Percentiles rank a stretch among this genome's conserved stretches.
Evolutionary conservation across 2,797 vertebrate genomes (phyloP).

Genomic region (Bryconaethiops microstoma): DNA sequence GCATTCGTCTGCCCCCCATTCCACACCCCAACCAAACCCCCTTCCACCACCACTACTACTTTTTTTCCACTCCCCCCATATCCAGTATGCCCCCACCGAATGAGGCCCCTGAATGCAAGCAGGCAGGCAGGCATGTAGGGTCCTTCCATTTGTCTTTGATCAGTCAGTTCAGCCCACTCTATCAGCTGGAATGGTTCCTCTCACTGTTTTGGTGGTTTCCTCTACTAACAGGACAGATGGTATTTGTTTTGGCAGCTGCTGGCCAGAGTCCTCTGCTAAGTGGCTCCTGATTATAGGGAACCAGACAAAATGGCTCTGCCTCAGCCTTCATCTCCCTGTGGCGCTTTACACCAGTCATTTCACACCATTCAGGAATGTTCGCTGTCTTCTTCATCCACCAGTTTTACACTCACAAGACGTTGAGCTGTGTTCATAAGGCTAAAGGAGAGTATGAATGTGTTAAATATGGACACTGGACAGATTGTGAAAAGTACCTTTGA

Average conservation of each 20-base stretch:
- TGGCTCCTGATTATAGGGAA: slow-evolving; percentile 47
- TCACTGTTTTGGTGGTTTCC: slow-evolving; percentile 12
- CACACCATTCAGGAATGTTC: slow-evolving; percentile 49
- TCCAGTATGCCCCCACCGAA: too few species aligned
- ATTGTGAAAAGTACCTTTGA: slow-evolving; percentile 31
- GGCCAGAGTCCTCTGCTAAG: slow-evolving; percentile 33
- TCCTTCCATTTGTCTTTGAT: slow-evolving; percentile 22
- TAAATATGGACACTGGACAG: slow-evolving; percentile 36
- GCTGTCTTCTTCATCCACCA: slow-evolving; percentile 20
- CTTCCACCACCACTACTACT: too few species aligned
- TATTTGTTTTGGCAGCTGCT: slow-evolving; percentile 61
- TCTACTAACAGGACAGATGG: slow-evolving; percentile 52
- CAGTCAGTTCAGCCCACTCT: slow-evolving; percentile 29
- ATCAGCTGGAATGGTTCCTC: slow-evolving; percentile 34
- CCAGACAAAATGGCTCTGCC: slow-evolving; percentile 22
- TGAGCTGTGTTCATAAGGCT: slow-evolving; percentile 13
- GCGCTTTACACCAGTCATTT: slow-evolving; percentile 39
- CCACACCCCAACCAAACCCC: too few species aligned
- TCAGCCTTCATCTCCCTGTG: neutral
- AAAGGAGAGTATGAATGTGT: slow-evolving; percentile 38
- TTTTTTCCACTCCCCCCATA: too few species aligned
- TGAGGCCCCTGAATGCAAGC: neutral
- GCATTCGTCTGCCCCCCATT: too few species aligned
- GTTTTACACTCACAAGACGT: slow-evolving; percentile 25
- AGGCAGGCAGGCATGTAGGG: neutral